Evolutionary conservation across 2,797 vertebrate genomes (phyloP).

Genomic region (Aplochiton taeniatus): DNA sequence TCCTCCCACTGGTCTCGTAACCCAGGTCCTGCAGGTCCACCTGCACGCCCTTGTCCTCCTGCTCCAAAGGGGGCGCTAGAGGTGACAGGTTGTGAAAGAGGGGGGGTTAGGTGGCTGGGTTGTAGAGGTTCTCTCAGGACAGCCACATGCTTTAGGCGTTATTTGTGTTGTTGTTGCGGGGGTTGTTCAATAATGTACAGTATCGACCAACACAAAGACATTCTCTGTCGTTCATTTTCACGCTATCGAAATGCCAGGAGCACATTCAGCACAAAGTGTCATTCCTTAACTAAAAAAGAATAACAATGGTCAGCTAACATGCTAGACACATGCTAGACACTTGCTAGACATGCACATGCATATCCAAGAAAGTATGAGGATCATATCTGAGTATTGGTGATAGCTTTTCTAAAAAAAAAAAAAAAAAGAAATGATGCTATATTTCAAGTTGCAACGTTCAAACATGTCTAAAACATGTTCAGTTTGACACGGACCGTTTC

Average conservation of each 20-base stretch:
- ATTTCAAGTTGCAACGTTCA: too few relatives aligned
- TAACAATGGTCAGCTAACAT: slow-evolving; percentile 10
- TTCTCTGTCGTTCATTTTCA: slow-evolving; percentile 17
- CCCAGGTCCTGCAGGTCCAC: slow-evolving; percentile 75
- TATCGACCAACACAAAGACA: background rate
- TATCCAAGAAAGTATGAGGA: background rate
- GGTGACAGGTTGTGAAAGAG: slow-evolving; percentile 49
- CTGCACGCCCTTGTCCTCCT: slow-evolving; percentile 77
- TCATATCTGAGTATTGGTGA: too few relatives aligned
- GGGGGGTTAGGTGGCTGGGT: background rate
- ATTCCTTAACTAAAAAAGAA: background rate
- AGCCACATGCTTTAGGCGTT: too few relatives aligned
- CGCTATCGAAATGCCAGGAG: slow-evolving; percentile 12
- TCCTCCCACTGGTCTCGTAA: slow-evolving; percentile 76
- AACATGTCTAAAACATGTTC: background rate
- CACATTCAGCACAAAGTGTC: background rate
- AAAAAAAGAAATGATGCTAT: too few relatives aligned
- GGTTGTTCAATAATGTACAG: background rate
- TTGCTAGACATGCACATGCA: background rate
- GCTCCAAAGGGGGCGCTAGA: slow-evolving; percentile 72
- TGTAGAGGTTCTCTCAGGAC: background rate
- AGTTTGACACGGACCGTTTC: background rate
- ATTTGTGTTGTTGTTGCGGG: background rate
- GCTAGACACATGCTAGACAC: slow-evolving; percentile 4
- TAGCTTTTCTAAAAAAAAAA: too few relatives aligned